Conservation (phyloP, 2,888 invertebrate species). For the Pyrocoelia pectoralis region DNA sequence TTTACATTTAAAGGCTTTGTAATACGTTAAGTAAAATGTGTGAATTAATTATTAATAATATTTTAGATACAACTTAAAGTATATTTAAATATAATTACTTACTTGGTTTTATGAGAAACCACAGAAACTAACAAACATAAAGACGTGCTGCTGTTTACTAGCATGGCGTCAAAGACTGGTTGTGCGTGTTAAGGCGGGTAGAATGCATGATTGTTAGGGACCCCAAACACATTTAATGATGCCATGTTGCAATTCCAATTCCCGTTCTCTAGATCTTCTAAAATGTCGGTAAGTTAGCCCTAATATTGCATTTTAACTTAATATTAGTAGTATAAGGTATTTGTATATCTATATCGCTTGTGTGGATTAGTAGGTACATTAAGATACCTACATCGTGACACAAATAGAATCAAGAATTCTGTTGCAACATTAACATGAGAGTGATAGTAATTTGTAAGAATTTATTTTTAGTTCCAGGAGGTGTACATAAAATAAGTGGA, state of each 20-base stretch:
- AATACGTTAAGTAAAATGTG: too few relatives aligned
- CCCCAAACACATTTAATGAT: constrained; percentile 22
- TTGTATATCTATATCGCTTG: too few relatives aligned
- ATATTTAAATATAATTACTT: too few relatives aligned
- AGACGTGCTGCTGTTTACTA: constrained; percentile 49
- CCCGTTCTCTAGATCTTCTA: not conserved
- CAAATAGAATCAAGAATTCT: not conserved
- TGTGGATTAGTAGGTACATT: too few relatives aligned
- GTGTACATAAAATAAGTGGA: not conserved
- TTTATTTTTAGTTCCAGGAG: not conserved
- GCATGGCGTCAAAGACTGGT: constrained; percentile 50
- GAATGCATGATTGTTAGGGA: constrained; percentile 22
- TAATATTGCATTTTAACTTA: not conserved
- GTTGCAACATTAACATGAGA: not conserved
- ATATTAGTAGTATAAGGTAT: too few relatives aligned
- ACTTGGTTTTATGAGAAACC: too few relatives aligned
- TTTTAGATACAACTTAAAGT: too few relatives aligned
- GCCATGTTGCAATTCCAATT: constrained; percentile 27
- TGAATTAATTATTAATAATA: too few relatives aligned
- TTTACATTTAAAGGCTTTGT: too few relatives aligned
- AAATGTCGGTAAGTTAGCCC: not conserved
- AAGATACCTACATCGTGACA: not conserved
- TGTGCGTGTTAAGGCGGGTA: constrained; percentile 28
- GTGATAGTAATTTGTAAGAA: not conserved
- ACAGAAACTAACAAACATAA: too few relatives aligned